Evolutionary conservation across 2,888 invertebrate genomes (phyloP).

Genomic region (Ceratothoa steindachneri): DNA sequence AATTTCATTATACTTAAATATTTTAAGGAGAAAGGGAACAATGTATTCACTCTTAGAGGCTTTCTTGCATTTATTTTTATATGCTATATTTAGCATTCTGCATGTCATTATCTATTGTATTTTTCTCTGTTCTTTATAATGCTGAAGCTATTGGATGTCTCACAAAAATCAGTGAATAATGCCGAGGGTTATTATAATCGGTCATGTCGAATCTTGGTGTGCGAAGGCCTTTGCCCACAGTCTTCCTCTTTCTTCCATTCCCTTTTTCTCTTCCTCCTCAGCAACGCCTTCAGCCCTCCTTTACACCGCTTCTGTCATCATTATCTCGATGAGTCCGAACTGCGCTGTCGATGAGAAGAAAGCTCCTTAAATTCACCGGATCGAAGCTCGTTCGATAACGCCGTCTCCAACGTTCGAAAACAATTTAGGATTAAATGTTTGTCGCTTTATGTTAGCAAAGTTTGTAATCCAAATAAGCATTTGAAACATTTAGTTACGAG

Average conservation of each 20-base stretch:
- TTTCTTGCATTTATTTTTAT: too few relatives aligned
- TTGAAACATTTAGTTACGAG: background rate
- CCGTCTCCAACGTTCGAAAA: background rate
- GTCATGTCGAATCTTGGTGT: too few relatives aligned
- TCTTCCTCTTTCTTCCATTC: background rate
- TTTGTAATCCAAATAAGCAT: background rate
- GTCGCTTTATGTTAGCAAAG: background rate
- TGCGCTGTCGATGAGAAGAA: background rate
- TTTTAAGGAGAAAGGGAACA: too few relatives aligned
- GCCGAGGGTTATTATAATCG: too few relatives aligned
- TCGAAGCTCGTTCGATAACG: background rate
- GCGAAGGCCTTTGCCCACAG: too few relatives aligned
- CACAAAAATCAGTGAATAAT: too few relatives aligned
- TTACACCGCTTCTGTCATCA: background rate
- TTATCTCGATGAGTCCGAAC: background rate
- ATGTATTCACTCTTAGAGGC: too few relatives aligned
- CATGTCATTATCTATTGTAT: too few relatives aligned
- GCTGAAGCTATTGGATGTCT: too few relatives aligned
- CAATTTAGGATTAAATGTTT: background rate
- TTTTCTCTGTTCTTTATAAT: too few relatives aligned
- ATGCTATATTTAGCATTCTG: too few relatives aligned
- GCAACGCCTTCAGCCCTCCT: background rate
- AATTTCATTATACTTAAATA: too few relatives aligned
- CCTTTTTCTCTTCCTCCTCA: background rate
- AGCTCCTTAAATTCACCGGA: background rate